Evolutionary conservation across 2,888 invertebrate genomes (phyloP), one percentile per base, ranked within the genome.

Genomic region (Drosophila niveifrons): DNA sequence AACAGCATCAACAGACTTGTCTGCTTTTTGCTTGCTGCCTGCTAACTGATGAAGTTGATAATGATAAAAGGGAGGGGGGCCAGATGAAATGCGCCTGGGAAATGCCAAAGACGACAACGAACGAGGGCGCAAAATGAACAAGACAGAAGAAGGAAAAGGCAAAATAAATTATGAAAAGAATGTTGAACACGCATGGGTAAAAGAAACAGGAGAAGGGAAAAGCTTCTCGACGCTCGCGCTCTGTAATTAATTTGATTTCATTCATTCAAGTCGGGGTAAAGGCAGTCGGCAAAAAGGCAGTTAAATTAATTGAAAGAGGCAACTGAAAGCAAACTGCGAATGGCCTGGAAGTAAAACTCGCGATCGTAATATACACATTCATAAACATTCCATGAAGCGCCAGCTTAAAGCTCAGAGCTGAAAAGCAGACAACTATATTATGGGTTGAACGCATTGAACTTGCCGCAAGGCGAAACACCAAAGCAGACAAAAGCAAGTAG

Each of bases 191-290:
- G 88, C 83, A 85, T 88, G 86, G 78, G 86, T 72, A 84, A 72
- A 66, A 87, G 70, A 51, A 70, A 36, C 2, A 41, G 15, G 13
- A 39, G 6, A 79, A 56, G 50, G 53, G 53, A 31, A 48, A 41
- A 29, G 47, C 29, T 11, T 3, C 44, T 61, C 15, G 57, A 31
- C 23, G 29, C 39, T n/a, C n/a, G 29, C 48, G 52, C 62, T 53
- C 52, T 66, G 80, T 84, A 84, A 84, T 84, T 84, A 88, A 84
- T 84, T 86, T 82, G 86, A 84, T 84, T 84, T 82, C 86, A 78
- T 84, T 74, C 86, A 78, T 84, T 84, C 68, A 72, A 73, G 83
- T 75, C 85, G 70, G 70, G 88, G 47, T 58, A 77, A 71, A 62
- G 56, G 44, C 56, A 13, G 23, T 55, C 34, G 57, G 59, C 64